Percentiles rank a stretch among this genome's conserved stretches.
Evolutionary conservation across 2,888 invertebrate species (phyloP).

Genomic region (Nebria brevicollis): DNA sequence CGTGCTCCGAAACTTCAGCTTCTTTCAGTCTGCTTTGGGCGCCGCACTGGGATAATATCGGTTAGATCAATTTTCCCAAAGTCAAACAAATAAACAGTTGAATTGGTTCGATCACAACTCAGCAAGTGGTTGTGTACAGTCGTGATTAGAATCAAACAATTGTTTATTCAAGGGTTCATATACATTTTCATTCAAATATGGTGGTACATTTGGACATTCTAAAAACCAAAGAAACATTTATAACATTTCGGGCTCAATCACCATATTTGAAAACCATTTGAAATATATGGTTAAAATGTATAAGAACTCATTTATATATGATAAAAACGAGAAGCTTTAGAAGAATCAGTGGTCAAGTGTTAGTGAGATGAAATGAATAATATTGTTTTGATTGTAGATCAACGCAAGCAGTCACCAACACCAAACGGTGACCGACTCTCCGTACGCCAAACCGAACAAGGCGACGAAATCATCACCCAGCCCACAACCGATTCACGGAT

Average conservation of each 20-base stretch:
- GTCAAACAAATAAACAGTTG: conserved; percentile 19
- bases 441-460: conserved; percentile 76
- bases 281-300: no score
- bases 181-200: no score
- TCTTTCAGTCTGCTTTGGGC: conserved; percentile 46
- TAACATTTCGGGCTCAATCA: no score
- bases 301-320: background rate
- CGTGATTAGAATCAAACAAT: conserved; percentile 3
- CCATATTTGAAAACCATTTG: no score
- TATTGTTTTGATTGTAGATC: conserved; percentile 64
- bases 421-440: conserved; percentile 73
- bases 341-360: background rate
- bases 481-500: conserved; percentile 67
- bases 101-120: conserved; percentile 13
- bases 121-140: conserved; percentile 33
- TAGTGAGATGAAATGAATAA: background rate
- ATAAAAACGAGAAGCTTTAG: background rate
- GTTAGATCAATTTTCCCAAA: conserved; percentile 25
- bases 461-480: conserved; percentile 68
- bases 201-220: no score
- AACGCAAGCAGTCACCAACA: conserved; percentile 71
- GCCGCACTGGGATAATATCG: conserved; percentile 42
- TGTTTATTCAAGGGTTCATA: conserved; percentile 16
- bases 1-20: conserved; percentile 35
- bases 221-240: no score